Base-by-base conservation (phyloP, 1,140 invertebrate species). In the Nephila pilipes region DNA sequence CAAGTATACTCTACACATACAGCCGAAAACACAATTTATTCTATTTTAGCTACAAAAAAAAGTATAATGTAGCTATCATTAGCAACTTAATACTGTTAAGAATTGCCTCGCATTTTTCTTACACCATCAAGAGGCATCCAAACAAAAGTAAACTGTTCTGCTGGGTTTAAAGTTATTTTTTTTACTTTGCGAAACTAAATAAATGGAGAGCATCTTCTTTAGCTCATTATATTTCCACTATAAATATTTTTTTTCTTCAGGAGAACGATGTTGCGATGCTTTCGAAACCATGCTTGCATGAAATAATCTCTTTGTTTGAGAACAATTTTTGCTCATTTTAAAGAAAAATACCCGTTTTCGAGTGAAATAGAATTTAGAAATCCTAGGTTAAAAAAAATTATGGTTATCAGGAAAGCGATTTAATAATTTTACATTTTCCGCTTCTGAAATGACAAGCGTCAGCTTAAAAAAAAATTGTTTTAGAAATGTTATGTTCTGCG, bases 41-140 rank as follows among this genome's bases (percentile, higher is more conserved):
- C 65, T 6, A 75, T 75, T 75, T 29, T 65, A 65, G 63, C 8
- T 16, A 2, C 60, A 63, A 63, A 25, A 12, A 75, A 75, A 32
- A 5, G 16, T 14, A 5, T 25, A 36, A 75, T 32, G 25, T 29
- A 4, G 29, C 25, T 75, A 75, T 75, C 65, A 75, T 75, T 75
- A 75, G 65, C 65, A 75, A 32, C 65, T 32, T 75, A 75, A 75
- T 75, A 75, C 3, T 32, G 65, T 36, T 75, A 75, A 75, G 65
- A 75, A 75, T 29, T 32, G 4, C 65, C 18, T 4, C 16, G 12
- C 16, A 75, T 75, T 75, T 75, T 75, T 75, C 65, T 75, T 75
- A 16, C 14, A 16, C 65, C 29, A 2, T 75, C 16, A 32, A 75
- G 65, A 29, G 32, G 16, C 65, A 32, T 36, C 65, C 14, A 32